phyloP scores from a whole-genome alignment of 2,797 vertebrate species.

The Acanthopagrus latus region DNA sequence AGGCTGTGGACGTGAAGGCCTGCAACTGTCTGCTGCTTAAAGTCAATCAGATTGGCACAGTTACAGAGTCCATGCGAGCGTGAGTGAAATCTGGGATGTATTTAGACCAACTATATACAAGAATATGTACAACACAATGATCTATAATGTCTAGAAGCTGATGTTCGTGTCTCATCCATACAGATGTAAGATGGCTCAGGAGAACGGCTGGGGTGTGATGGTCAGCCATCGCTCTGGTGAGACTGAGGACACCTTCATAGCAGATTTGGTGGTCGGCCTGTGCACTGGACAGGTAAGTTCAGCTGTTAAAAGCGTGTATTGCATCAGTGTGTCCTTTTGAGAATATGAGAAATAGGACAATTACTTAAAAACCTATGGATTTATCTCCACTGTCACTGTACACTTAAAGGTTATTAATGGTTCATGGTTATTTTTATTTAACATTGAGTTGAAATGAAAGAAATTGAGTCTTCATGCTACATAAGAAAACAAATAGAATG shows the following conservation, averaged over 20 bases:
- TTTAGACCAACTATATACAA: neutral
- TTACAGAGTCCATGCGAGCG: conserved; percentile 94
- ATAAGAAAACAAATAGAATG: too few species aligned
- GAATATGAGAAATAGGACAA: neutral
- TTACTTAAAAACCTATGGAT: neutral
- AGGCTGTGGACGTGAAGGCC: conserved; percentile 90
- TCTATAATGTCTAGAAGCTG: neutral
- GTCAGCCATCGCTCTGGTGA: conserved; percentile 98
- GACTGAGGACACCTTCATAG: conserved; percentile 98
- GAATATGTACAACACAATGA: neutral
- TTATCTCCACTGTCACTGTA: neutral
- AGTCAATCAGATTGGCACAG: conserved; percentile 97
- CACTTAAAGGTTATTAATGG: neutral
- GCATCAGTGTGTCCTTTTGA: neutral
- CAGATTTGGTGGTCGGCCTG: conserved; percentile 95
- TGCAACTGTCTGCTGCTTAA: conserved; percentile 98
- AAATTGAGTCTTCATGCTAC: too few species aligned
- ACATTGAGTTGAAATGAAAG: too few species aligned
- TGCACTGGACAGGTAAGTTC: conserved; percentile 94
- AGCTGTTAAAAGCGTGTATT: neutral
- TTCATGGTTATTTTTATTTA: too few species aligned
- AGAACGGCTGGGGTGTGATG: conserved; percentile 98
- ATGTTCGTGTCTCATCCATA: neutral
- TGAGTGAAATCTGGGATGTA: conserved; percentile 74
- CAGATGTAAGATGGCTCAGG: conserved; percentile 96